Base-by-base conservation (phyloP, 1,140 invertebrate species). In the Papilio polyxenes region DNA sequence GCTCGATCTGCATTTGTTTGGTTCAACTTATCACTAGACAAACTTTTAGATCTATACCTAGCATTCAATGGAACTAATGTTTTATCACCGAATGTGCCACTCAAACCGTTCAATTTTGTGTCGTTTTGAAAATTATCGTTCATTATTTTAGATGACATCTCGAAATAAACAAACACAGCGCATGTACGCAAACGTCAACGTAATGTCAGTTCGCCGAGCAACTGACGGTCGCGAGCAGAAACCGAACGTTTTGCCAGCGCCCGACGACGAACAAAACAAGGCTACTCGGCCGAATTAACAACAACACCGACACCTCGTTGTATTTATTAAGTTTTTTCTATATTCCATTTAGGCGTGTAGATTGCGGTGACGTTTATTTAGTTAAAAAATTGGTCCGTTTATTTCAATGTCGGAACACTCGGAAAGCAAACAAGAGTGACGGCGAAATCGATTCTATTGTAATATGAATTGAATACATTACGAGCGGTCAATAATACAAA, bases 11-110 rank as follows among this genome's bases (percentile, higher is more conserved):
- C 91, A 82, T 92, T 93, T 10, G 89, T 86, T 85, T 91, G 89
- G 83, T 92, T 93, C 83, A 94, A 92, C 86, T 94, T 94, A 90
- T 94, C 93, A 91, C 90, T 92, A 48, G 93, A 94, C 81, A 94
- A 90, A 91, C 92, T 93, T 84, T 92, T 93, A n/a, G 92, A 92
- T 48, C 92, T 86, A 84, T 92, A 92, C 83, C 91, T 88, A 74
- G 86, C 89, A 72, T 89, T 93, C 75, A 92, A 82, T 44, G 92
- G 89, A 56, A 89, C 85, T 53, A 92, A 87, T 82, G 86, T 90
- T 87, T 90, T 93, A 87, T 93, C 93, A 81, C 85, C 82, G 82
- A 92, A 88, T 75, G 88, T 82, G 75, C 62, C 90, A 90, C 92
- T 92, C 65, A 93, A 88, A 92, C 90, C 89, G 82, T 92, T 93